Percentiles rank a stretch among this genome's conserved stretches.
Conservation (phyloP, 2,113 vertebrate species). For the Diphyllodes magnificus region DNA sequence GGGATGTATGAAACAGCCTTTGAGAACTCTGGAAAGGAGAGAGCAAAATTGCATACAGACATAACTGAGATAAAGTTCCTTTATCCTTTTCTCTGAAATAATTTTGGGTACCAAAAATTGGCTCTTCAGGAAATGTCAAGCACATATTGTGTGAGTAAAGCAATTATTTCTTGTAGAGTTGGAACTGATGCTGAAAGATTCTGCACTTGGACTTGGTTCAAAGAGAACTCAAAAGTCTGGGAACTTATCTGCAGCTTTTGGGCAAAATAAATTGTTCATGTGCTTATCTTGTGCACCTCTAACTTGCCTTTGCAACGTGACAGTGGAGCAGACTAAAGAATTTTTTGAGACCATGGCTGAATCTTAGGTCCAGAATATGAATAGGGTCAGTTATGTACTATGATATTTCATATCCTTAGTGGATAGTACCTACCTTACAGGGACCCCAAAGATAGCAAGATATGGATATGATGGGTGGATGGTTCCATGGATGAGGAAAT, state of each 20-base stretch:
- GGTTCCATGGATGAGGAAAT: neutral
- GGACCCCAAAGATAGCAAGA: neutral
- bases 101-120: neutral
- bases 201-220: neutral
- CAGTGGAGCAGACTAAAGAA: neutral
- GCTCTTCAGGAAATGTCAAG: constrained; percentile 14
- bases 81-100: neutral
- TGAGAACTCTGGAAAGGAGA: neutral
- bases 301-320: neutral
- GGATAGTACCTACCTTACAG: neutral
- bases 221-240: neutral
- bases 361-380: neutral
- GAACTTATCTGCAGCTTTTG: neutral
- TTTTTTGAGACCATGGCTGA: neutral
- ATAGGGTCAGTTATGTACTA: neutral
- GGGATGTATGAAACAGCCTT: neutral
- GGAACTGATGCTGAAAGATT: neutral
- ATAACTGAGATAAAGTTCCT: neutral
- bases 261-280: neutral
- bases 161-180: neutral
- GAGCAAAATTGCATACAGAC: neutral
- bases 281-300: neutral
- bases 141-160: neutral
- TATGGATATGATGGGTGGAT: neutral
- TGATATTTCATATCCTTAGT: neutral